Evolutionary conservation across 2,888 invertebrate species (phyloP).

Genomic region (Embidobia sp.): DNA sequence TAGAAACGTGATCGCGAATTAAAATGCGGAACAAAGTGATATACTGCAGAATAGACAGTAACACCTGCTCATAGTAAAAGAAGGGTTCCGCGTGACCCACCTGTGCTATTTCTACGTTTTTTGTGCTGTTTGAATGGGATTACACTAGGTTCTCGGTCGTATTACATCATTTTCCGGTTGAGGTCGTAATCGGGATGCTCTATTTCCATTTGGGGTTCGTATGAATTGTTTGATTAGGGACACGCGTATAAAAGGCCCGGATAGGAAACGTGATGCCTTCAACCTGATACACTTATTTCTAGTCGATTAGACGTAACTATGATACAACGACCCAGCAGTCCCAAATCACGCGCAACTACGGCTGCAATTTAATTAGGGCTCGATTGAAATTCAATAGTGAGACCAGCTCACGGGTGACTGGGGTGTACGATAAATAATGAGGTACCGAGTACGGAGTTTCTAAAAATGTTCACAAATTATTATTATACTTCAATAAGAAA

Average conservation of each 20-base stretch:
- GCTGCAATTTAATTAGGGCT: conserved; percentile 2
- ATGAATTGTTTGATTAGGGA: conserved; percentile 49
- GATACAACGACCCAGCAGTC: conserved; percentile 30
- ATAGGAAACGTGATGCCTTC: conserved; percentile 45
- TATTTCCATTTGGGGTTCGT: conserved; percentile 45
- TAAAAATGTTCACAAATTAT: too few species aligned
- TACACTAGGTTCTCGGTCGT: conserved; percentile 28
- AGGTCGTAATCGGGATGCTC: conserved; percentile 43
- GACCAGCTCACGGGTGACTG: too few species aligned
- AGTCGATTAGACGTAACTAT: conserved; percentile 29
- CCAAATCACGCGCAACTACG: too few species aligned
- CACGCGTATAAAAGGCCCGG: conserved; percentile 15
- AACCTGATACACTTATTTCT: conserved; percentile 47
- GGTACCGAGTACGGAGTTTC: too few species aligned
- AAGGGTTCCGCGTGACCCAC: conserved; percentile 47
- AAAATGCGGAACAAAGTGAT: conserved; percentile 1
- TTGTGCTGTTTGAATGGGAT: conserved; percentile 42
- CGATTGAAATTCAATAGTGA: too few species aligned
- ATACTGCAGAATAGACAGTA: conserved; percentile 27
- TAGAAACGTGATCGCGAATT: too few species aligned
- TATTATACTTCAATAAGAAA: not conserved
- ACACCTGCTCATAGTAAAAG: conserved; percentile 49
- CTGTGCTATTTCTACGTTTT: conserved; percentile 52
- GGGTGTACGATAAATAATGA: too few species aligned
- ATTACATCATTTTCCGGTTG: conserved; percentile 53